Evolutionary conservation across 2,888 invertebrate species (phyloP).

Genomic region (Leptogaster cylindrica): DNA sequence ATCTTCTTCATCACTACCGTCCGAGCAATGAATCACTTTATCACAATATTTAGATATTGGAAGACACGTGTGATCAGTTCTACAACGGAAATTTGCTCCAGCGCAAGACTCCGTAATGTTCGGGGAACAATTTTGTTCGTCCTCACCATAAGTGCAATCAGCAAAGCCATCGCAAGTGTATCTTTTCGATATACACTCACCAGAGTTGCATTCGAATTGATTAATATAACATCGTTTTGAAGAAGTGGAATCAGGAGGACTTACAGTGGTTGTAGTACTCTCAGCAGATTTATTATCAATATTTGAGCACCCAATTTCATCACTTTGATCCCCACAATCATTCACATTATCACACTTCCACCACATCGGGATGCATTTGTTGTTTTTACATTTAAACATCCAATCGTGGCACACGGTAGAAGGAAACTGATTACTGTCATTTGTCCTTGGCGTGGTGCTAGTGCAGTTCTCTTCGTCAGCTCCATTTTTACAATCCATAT

Average conservation of each 20-base stretch:
- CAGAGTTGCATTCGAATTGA: constrained; percentile 51
- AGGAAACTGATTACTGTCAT: constrained; percentile 52
- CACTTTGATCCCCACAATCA: constrained; percentile 78
- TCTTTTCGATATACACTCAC: constrained; percentile 67
- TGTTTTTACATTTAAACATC: constrained; percentile 79
- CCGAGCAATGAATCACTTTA: constrained; percentile 64
- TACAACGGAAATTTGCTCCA: constrained; percentile 66
- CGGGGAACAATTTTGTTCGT: constrained; percentile 65
- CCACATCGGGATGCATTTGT: constrained; percentile 77
- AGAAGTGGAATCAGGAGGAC: constrained; percentile 50
- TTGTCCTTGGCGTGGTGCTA: constrained; percentile 52
- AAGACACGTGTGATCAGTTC: constrained; percentile 70
- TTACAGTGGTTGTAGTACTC: constrained; percentile 51
- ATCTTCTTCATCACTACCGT: constrained; percentile 65
- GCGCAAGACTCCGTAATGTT: constrained; percentile 56
- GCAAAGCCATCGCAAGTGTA: constrained; percentile 65
- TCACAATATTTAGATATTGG: constrained; percentile 64
- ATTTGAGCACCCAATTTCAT: constrained; percentile 70
- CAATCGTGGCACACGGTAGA: constrained; percentile 70
- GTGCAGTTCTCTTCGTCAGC: constrained; percentile 78
- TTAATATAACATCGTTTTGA: constrained; percentile 58
- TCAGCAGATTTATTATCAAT: constrained; percentile 43
- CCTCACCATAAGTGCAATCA: constrained; percentile 70
- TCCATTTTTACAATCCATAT: constrained; percentile 72
- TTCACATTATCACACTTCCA: constrained; percentile 81